Conservation (phyloP, 92 coral and sea anemone genomes). For the Diadumene lineata region DNA sequence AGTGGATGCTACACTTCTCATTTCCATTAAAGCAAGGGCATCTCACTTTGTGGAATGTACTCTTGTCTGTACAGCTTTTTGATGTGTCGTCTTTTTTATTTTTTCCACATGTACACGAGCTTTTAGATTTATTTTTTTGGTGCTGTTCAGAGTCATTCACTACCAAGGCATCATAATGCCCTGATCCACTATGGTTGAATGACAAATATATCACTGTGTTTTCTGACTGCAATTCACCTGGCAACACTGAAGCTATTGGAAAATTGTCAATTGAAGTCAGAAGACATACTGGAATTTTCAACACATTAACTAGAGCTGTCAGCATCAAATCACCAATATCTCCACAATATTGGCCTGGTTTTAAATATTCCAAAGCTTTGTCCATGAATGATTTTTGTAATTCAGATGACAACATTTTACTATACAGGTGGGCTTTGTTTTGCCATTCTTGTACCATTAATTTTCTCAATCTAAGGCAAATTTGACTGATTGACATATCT, state of each 20-base stretch:
- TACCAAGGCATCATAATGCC: constrained; percentile 47
- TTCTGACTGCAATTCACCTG: constrained; percentile 21
- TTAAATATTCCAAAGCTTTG: neutral
- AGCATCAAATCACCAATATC: constrained; percentile 51
- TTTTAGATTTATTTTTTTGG: neutral
- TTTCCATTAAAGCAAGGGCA: constrained; percentile 32
- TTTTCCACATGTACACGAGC: constrained; percentile 44
- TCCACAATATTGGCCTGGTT: constrained; percentile 39
- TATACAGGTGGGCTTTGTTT: constrained; percentile 18
- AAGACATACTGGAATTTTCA: constrained; percentile 25
- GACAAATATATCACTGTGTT: constrained; percentile 20
- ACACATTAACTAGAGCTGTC: constrained; percentile 32
- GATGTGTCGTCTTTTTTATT: constrained; percentile 17
- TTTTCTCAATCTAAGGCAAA: neutral
- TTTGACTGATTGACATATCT: neutral
- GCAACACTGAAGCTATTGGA: constrained; percentile 31
- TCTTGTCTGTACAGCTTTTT: constrained; percentile 18
- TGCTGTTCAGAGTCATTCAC: constrained; percentile 1
- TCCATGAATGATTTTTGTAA: constrained; percentile 22
- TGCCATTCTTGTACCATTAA: neutral
- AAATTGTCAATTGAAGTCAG: constrained; percentile 38
- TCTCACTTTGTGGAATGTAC: constrained; percentile 20
- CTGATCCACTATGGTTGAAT: constrained; percentile 40
- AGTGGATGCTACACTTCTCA: neutral
- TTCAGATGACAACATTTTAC: neutral